Evolutionary conservation across 2,113 vertebrate genomes (phyloP), one percentile per base, ranked within the genome.

Genomic region (Elgaria multicarinata): DNA sequence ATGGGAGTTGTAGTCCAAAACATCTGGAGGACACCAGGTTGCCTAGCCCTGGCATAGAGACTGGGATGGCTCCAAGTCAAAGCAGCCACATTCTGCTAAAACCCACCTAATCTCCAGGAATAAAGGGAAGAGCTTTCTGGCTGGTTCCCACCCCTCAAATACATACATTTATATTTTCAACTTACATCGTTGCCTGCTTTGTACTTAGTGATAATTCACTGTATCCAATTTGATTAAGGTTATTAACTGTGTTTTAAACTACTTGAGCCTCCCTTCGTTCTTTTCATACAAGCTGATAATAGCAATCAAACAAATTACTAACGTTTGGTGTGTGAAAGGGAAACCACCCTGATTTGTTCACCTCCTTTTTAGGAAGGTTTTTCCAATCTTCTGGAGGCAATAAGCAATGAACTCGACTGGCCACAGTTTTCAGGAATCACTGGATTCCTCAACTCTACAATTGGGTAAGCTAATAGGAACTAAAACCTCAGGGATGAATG

Each of bases 381-480:
- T 95, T 72, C 89, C 44, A 79, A 94, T 83, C 94, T 98, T 87
- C 97, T 96, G 6, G 39, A 88, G 86, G 95, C 95, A 67, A 90
- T 98, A 82, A 94, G 94, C 0, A 86, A 98, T 0, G 97, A 98
- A 87, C 18, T 98, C 0, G 90, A 98, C 93, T 98, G 97, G 97
- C 97, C 97, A n/a, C 97, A 98, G 53, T 94, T 97, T 93, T 98
- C 97, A 36, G 93, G 95, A 46, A 6, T 75, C 71, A 98, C 97
- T 16, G 97, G 97, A 80, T 98, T 97, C 93, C 94, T 97, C 90
- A 94, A 97, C 64, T 96, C 97, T 28, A 96, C 95, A 6, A 96
- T 93, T 0, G 77, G 97, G 97, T 98, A 96, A 92, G 97, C 12
- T 80, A 91, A 62, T 39, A 42, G 33, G 20, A 0, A 76, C 2